Percentiles rank a stretch among this genome's conserved stretches.
Conservation (phyloP, 1,140 invertebrate genomes). For the Ceratosolen solmsi region DNA sequence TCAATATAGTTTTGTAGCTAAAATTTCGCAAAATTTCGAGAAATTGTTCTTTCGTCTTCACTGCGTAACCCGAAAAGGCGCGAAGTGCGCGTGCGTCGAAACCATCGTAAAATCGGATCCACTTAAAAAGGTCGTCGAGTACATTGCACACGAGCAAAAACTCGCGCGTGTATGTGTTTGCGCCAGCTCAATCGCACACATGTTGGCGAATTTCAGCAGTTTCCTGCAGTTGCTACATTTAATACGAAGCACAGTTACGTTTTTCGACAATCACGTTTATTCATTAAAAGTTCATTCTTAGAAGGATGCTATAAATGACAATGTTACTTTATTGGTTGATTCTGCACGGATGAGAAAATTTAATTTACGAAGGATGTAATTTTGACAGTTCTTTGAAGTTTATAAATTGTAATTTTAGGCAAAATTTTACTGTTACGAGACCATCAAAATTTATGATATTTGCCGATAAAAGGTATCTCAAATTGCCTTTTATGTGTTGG, state of each 20-base stretch:
- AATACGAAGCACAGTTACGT: not conserved
- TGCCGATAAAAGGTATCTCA: too few species aligned
- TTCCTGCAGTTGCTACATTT: not conserved
- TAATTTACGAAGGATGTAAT: not conserved
- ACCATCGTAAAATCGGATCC: slow-evolving; percentile 50
- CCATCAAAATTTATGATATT: too few species aligned
- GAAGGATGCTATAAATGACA: not conserved
- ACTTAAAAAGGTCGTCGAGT: slow-evolving; percentile 32
- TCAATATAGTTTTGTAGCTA: too few species aligned
- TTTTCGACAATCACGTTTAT: not conserved
- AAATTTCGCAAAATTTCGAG: too few species aligned
- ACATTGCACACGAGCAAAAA: not conserved
- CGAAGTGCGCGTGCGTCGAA: not conserved
- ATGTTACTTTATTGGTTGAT: slow-evolving; percentile 14
- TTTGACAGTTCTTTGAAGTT: not conserved
- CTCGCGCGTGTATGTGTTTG: not conserved
- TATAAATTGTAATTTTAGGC: not conserved
- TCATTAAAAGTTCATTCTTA: slow-evolving; percentile 3
- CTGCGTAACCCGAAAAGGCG: not conserved
- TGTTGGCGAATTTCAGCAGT: not conserved
- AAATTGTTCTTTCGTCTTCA: too few species aligned
- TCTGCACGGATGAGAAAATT: not conserved
- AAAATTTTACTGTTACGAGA: not conserved
- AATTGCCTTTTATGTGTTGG: too few species aligned
- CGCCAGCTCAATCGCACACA: too few species aligned